phyloP scores from a whole-genome alignment of 2,888 invertebrate genomes.

The Nebria salina region DNA sequence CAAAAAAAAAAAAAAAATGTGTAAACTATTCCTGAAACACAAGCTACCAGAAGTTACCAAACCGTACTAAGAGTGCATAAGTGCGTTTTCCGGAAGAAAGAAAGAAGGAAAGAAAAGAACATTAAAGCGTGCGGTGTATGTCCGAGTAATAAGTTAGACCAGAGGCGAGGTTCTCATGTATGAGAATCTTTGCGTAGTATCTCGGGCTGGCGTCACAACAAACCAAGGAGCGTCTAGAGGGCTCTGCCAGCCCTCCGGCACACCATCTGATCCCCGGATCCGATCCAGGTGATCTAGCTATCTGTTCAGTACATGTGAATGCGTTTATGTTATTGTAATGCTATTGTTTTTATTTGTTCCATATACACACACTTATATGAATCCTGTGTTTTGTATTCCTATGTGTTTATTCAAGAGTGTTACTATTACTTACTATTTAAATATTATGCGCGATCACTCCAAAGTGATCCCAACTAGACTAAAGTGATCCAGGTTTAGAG shows the following conservation, averaged over 20 bases:
- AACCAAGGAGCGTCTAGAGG: slow-evolving; percentile 36
- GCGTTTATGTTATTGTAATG: slow-evolving; percentile 27
- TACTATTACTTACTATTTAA: too few species aligned
- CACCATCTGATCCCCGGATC: slow-evolving; percentile 13
- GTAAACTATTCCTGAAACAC: too few species aligned
- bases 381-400: background rate
- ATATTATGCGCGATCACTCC: too few species aligned
- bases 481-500: background rate
- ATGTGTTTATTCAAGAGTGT: background rate
- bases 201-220: slow-evolving; percentile 44
- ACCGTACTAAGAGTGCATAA: too few species aligned
- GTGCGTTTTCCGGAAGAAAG: too few species aligned
- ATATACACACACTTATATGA: background rate
- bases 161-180: slow-evolving; percentile 32
- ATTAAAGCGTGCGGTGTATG: slow-evolving; percentile 6
- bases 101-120: too few species aligned
- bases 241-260: slow-evolving; percentile 36
- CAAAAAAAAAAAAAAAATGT: too few species aligned
- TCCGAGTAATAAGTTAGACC: background rate
- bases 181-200: slow-evolving; percentile 39
- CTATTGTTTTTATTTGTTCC: background rate
- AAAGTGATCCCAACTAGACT: background rate
- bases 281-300: slow-evolving; percentile 34
- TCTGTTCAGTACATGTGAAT: background rate
- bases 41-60: too few species aligned